phyloP scores from a whole-genome alignment of 2,888 invertebrate genomes.

The Tiliacea citrago region DNA sequence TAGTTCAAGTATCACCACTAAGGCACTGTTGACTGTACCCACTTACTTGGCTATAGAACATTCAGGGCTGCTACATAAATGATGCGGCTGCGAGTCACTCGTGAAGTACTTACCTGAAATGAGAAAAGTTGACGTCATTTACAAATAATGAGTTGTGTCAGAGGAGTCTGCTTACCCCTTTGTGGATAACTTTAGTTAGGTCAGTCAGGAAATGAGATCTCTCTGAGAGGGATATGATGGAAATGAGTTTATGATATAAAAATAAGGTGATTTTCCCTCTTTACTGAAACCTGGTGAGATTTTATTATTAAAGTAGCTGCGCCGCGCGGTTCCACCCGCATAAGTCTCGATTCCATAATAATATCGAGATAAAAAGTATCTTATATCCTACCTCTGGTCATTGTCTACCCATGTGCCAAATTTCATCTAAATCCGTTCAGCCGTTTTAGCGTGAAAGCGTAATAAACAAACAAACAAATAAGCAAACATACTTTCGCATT shows the following conservation, averaged over 20 bases:
- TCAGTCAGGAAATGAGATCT: slow-evolving; percentile 14
- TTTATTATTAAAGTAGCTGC: too few relatives aligned
- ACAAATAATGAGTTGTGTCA: slow-evolving; percentile 38
- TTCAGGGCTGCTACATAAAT: slow-evolving; percentile 42
- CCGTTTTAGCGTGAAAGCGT: too few relatives aligned
- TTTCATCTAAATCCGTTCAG: too few relatives aligned
- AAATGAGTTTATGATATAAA: neutral
- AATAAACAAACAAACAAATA: too few relatives aligned
- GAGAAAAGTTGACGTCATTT: slow-evolving; percentile 63
- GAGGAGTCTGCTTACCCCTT: slow-evolving; percentile 19
- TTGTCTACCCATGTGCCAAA: too few relatives aligned
- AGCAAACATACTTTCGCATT: too few relatives aligned
- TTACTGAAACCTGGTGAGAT: too few relatives aligned
- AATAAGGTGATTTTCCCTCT: too few relatives aligned
- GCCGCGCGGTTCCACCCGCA: too few relatives aligned
- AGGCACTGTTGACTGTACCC: neutral
- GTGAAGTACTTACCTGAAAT: slow-evolving; percentile 69
- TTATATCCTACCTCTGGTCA: too few relatives aligned
- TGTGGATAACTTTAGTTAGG: neutral
- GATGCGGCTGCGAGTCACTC: slow-evolving; percentile 36
- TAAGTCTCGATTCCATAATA: too few relatives aligned
- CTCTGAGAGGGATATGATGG: neutral
- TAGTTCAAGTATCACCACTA: neutral
- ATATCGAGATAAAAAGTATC: too few relatives aligned
- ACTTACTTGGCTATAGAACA: slow-evolving; percentile 41